Base-by-base conservation (phyloP, 2,113 vertebrate species). In the Australoheros scitulus region DNA sequence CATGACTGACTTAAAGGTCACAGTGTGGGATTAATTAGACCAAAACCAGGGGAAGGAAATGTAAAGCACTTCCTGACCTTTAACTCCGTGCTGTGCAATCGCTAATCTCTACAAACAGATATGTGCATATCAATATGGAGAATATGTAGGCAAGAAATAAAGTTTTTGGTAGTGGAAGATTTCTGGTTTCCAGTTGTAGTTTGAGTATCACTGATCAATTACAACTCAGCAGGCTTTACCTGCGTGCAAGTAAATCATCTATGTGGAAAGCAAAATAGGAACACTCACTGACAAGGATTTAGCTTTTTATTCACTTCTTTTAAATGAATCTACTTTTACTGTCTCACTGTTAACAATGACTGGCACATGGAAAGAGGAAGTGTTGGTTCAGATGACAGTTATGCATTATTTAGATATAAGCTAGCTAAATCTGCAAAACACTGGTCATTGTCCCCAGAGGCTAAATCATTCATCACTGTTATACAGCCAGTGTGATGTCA, bases 1-100 rank as follows among this genome's bases (percentile, higher is more conserved):
- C 41, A 5, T 11, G 59, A 34, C 75, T 6, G 74, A 80, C 78
- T 78, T 50, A 88, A 88, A 91, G 86, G 91, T 91, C 86, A 85
- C 34, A 15, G 34, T 50, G 9, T 22, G 57, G 55, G 59, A 83
- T 87, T 82, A 89, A 91, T 88, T 77, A 83, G 60, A 68, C 50
- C 18, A 58, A 29, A 38, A 61, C 38, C 64, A 50, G 72, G 7
- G 61, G 60, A 78, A 32, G 41, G 18, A 58, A n/a, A 7, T 14
- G 32, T 80, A n/a, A 82, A 50, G 26, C 17, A 36, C 50, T 59
- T n/a, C 0, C 43, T 68, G 85, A 88, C 85, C 76, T 89, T 88
- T 78, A 80, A 59, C 47, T 79, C 29, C 1, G 8, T 3, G 56
- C 41, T 56, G 32, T 61, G 63, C 63, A 59, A 76, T 89, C 60